Base-by-base conservation (phyloP, 2,797 vertebrate genomes). In the Harpagifer antarcticus region DNA sequence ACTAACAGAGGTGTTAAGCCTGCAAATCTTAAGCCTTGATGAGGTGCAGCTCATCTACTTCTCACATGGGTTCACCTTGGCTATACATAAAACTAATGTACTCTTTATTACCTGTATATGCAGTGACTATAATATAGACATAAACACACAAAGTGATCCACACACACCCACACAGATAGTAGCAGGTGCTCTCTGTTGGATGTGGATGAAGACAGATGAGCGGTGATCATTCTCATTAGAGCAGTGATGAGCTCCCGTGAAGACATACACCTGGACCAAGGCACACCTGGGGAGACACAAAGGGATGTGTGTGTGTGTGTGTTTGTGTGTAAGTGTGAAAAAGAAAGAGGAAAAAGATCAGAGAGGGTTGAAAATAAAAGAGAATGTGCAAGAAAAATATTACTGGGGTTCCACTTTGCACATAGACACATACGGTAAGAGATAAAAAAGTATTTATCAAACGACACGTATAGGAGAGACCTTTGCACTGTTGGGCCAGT, bases 121-220 rank as follows among this genome's bases (percentile, higher is more conserved):
- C 50, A 44, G 3, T 59, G 56, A 82, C 64, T 72, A 40, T 9
- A 48, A 76, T 69, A 74, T 49, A 58, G 56, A 48, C 58, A 58
- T 45, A 61, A 63, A 68, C 42, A 76, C 52, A 70, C 57, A 70
- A 79, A 65, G 61, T 23, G 53, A 79, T 78, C 47, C 40, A 52
- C 63, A 72, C 42, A 57, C 59, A 43, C 71, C 33, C 31, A 53
- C 72, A 62, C 69, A 71, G 62, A 90, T 63, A 86, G 90, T 91
- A 95, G 93, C 94, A 95, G 94, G 94, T 95, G 94, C 92, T 95
- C 92, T 92, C 92, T 87, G 90, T 81, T 94, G 92, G 92, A 89
- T 90, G 88, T 90, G 91, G 91, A 95, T 93, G 93, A 94, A 95
- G 94, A 95, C 91, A 93, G 92, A 95, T 95, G 93, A 93, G 91